These are phyloP conservation scores for Tachysurus fulvidraco DNA, from an alignment of 2,113 vertebrate species.

Conservation along the genomic window DNA sequence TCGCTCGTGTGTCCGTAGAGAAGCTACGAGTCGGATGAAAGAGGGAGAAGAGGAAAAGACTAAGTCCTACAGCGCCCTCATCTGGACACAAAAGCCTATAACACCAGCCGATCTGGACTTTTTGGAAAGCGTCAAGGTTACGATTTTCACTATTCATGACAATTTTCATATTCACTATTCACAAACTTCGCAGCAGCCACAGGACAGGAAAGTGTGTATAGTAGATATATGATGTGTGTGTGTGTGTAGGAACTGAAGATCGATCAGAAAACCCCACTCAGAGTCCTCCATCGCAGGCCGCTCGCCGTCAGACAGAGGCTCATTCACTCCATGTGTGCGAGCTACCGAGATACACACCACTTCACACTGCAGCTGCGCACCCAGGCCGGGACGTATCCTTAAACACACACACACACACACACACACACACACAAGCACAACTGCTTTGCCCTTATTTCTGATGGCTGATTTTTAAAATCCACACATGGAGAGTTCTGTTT, in stretches of 20 bases:
- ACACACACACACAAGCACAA: neutral
- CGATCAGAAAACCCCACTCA: constrained; percentile 92
- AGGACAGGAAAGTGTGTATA: neutral
- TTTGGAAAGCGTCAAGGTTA: constrained; percentile 83
- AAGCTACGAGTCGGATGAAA: constrained; percentile 93
- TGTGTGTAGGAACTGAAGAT: constrained; percentile 82
- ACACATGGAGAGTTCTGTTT: no score
- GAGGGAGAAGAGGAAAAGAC: constrained; percentile 97
- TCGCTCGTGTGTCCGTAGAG: constrained; percentile 69
- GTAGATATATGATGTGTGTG: neutral
- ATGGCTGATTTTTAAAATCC: no score
- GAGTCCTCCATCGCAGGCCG: constrained; percentile 89
- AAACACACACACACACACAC: neutral
- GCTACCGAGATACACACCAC: constrained; percentile 84
- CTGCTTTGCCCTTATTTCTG: no score
- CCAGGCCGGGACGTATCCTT: constrained; percentile 98
- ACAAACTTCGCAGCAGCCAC: neutral
- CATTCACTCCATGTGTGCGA: constrained; percentile 84
- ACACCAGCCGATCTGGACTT: constrained; percentile 79
- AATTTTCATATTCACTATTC: neutral
- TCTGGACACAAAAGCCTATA: constrained; percentile 87
- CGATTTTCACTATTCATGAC: neutral
- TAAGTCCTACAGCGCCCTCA: constrained; percentile 91
- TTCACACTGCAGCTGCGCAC: constrained; percentile 88
- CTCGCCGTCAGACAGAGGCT: constrained; percentile 82